Conservation (phyloP, 1,140 invertebrate species). For the Drosophila pruinosa region DNA sequence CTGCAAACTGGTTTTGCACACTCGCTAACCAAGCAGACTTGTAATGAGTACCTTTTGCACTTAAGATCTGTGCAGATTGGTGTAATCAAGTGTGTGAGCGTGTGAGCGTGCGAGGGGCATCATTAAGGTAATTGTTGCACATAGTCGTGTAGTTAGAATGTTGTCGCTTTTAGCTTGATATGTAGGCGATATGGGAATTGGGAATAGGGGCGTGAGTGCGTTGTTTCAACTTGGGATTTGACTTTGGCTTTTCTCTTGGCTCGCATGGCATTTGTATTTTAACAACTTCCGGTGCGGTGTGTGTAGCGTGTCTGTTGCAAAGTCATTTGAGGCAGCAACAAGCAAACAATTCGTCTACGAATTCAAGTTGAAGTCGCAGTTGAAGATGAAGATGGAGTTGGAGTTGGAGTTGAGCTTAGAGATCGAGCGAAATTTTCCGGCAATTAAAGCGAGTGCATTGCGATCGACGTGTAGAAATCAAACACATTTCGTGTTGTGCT, state of each 20-base stretch:
- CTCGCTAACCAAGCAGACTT: conserved; percentile 1
- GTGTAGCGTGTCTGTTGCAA: conserved; percentile 21
- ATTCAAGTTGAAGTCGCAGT: neutral
- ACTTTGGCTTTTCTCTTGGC: conserved; percentile 10
- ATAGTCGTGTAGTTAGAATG: conserved; percentile 14
- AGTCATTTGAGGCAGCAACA: conserved; percentile 11
- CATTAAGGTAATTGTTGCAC: conserved; percentile 1
- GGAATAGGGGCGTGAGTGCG: conserved; percentile 5
- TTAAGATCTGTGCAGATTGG: neutral
- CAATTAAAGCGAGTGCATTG: conserved; percentile 47
- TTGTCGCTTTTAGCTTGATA: conserved; percentile 8
- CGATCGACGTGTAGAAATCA: conserved; percentile 60
- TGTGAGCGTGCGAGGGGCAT: neutral
- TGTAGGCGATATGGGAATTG: neutral
- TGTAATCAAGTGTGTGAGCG: conserved; percentile 3
- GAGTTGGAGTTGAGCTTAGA: neutral
- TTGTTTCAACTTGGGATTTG: conserved; percentile 13
- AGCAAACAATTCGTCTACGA: conserved; percentile 1
- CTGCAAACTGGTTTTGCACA: neutral
- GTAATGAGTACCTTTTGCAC: neutral
- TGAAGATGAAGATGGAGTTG: neutral
- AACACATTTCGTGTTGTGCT: conserved; percentile 67
- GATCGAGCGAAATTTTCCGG: conserved; percentile 40
- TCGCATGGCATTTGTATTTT: conserved; percentile 25
- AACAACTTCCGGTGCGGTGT: conserved; percentile 38